phyloP scores from a whole-genome alignment of 2,113 vertebrate genomes.

The Channa maculata region DNA sequence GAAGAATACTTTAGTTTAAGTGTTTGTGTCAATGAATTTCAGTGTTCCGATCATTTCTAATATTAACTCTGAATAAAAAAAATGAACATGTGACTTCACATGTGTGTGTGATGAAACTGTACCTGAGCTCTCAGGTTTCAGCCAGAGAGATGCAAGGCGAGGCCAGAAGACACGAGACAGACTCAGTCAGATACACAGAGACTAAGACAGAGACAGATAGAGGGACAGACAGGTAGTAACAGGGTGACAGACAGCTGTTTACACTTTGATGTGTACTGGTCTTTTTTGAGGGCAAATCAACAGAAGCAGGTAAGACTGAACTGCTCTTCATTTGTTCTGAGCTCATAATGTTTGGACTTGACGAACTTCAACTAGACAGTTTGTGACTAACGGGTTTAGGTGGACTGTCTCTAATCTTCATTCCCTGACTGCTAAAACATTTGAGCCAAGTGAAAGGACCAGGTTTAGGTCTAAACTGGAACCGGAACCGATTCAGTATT shows the following conservation, averaged over 20 bases:
- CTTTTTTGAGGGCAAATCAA: constrained; percentile 20
- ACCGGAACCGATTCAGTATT: not conserved
- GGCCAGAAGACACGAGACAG: constrained; percentile 32
- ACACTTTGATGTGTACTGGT: constrained; percentile 18
- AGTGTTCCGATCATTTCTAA: not conserved
- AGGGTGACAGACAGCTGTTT: not conserved
- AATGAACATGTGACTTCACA: constrained; percentile 10
- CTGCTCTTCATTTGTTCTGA: not conserved
- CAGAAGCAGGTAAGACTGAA: constrained; percentile 45
- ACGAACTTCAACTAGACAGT: not conserved
- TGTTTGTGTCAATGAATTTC: not conserved
- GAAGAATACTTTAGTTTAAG: not conserved
- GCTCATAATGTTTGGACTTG: not conserved
- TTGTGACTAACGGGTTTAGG: not conserved
- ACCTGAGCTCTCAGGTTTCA: constrained; percentile 72
- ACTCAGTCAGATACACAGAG: not conserved
- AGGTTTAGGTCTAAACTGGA: not conserved
- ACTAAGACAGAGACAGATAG: not conserved
- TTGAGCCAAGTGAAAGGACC: too few relatives aligned
- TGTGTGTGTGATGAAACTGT: constrained; percentile 48
- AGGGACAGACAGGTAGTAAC: not conserved
- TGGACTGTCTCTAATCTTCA: too few relatives aligned
- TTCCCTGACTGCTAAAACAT: too few relatives aligned
- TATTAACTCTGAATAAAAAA: not conserved
- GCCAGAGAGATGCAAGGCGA: constrained; percentile 26